A percentile compares a stretch with the other conserved stretches of the same genome.
phyloP scores from a whole-genome alignment of 2,888 invertebrate genomes.

The Mesochorus sp. region DNA sequence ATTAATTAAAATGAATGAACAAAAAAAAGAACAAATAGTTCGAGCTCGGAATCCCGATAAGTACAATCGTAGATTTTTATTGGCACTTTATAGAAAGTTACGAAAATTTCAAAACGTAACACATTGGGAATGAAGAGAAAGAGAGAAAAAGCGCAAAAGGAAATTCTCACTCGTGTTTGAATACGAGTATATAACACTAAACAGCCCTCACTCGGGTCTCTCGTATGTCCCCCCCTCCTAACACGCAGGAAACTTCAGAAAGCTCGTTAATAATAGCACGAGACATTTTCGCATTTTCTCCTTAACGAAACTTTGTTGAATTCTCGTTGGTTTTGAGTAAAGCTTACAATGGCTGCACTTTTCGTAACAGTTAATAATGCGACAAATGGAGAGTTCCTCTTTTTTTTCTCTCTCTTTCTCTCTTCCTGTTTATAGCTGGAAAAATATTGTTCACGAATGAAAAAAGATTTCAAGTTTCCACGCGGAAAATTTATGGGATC shows the following conservation, averaged over 20 bases:
- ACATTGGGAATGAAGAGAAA: not conserved
- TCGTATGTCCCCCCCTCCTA: not conserved
- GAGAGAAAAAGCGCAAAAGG: slow-evolving; percentile 10
- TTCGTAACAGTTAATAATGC: not conserved
- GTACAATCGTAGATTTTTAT: slow-evolving; percentile 7
- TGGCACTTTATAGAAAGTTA: slow-evolving; percentile 16
- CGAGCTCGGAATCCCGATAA: slow-evolving; percentile 45
- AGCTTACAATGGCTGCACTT: slow-evolving; percentile 9
- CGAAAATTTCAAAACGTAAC: not conserved
- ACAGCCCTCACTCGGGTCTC: slow-evolving; percentile 15
- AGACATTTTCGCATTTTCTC: slow-evolving; percentile 50
- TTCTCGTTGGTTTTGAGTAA: slow-evolving; percentile 36
- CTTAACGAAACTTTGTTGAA: slow-evolving; percentile 56
- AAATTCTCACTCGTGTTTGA: slow-evolving; percentile 19
- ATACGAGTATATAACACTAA: slow-evolving; percentile 19
- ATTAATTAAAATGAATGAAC: not conserved
- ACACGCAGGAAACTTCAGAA: slow-evolving; percentile 56
- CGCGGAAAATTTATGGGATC: slow-evolving; percentile 11
- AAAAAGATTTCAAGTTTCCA: slow-evolving; percentile 40
- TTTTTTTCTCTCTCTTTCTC: too few relatives aligned
- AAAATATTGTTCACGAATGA: slow-evolving; percentile 23
- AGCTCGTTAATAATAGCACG: slow-evolving; percentile 54
- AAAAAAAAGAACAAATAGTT: too few relatives aligned
- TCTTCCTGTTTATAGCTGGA: slow-evolving; percentile 47
- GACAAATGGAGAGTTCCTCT: slow-evolving; percentile 44